A percentile compares a stretch with the other conserved stretches of the same genome.
Conservation (phyloP, 1,140 invertebrate genomes). For the Dufourea novaeangliae region DNA sequence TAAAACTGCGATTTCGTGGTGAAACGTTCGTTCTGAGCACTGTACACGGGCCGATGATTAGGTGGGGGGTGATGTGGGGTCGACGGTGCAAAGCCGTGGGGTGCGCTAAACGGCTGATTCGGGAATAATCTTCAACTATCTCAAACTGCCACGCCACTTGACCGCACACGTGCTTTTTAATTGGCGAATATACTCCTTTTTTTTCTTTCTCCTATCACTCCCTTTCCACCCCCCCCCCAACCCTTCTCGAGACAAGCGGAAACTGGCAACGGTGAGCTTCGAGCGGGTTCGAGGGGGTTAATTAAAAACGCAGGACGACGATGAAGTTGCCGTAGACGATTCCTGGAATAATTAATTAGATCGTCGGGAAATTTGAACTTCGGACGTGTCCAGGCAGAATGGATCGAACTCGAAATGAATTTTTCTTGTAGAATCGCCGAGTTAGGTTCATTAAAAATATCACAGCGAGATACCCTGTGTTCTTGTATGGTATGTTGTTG, state of each 20-base stretch:
- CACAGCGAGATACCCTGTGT: too few species aligned
- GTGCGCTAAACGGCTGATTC: constrained; percentile 54
- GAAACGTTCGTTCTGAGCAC: constrained; percentile 34
- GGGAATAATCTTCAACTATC: constrained; percentile 57
- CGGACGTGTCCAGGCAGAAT: not conserved
- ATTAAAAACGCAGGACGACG: not conserved
- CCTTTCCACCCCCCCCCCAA: too few species aligned
- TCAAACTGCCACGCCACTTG: constrained; percentile 30
- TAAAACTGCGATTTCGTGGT: constrained; percentile 34
- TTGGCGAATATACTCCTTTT: constrained; percentile 48
- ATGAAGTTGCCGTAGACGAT: too few species aligned
- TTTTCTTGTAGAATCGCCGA: too few species aligned
- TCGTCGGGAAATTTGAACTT: not conserved
- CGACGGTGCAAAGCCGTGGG: constrained; percentile 23
- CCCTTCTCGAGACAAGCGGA: not conserved
- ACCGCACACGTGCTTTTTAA: constrained; percentile 31
- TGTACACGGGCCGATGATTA: constrained; percentile 4
- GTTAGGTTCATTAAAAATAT: too few species aligned
- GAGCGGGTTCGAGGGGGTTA: not conserved
- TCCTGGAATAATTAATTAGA: not conserved
- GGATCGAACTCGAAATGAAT: too few species aligned
- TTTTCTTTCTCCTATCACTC: constrained; percentile 46
- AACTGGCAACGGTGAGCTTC: not conserved
- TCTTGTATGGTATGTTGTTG: too few species aligned
- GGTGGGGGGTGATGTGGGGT: not conserved